Evolutionary conservation across 1,140 invertebrate genomes (phyloP), one percentile per base, ranked within the genome.

Genomic region (Conus betulinus): DNA sequence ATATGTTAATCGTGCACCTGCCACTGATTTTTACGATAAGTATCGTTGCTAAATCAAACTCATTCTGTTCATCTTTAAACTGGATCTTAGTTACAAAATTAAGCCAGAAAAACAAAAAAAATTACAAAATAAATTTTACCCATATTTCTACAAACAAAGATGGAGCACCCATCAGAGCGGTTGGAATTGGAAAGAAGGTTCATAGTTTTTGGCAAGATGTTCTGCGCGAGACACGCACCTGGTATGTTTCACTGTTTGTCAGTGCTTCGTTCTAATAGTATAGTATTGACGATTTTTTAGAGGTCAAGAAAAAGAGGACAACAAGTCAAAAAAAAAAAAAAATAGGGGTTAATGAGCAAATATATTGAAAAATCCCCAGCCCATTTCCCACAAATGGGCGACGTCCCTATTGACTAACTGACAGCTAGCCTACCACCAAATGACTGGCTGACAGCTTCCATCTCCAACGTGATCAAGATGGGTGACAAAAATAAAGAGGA

Each of bases 1-100:
- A 88, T 88, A 88, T 88, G 88, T 85, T 85, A 88, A 88, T 88
- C 83, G 78, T 71, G 83, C 78, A 85, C 83, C 82, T 79, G 83
- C 74, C 78, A 60, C 55, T 23, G 15, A 60, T 25, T n/a, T 84
- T 84, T 27, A 20, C 7, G 23, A 53, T n/a, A 53, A 3, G 8
- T 55, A 20, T 17, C n/a, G 20, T 55, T 83, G 23, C 52, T 23
- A 71, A 71, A 23, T 23, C 23, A 23, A 71, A 63, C 60, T 13
- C 17, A 27, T n/a, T 55, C 20, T 52, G 0, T 83, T 55, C 7
- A 51, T 83, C 20, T 11, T 83, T 55, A 78, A 2, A 39, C 10
- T 39, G 39, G 7, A 13, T 13, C 23, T 74, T 8, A 39, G 39
- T 17, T 3, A 39, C 17, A 23, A 53, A 81, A 53, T 81, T 3